Percentiles rank a stretch among this genome's conserved stretches.
phyloP scores from a whole-genome alignment of 2,113 vertebrate species.

The Microcebus lehilahytsara region DNA sequence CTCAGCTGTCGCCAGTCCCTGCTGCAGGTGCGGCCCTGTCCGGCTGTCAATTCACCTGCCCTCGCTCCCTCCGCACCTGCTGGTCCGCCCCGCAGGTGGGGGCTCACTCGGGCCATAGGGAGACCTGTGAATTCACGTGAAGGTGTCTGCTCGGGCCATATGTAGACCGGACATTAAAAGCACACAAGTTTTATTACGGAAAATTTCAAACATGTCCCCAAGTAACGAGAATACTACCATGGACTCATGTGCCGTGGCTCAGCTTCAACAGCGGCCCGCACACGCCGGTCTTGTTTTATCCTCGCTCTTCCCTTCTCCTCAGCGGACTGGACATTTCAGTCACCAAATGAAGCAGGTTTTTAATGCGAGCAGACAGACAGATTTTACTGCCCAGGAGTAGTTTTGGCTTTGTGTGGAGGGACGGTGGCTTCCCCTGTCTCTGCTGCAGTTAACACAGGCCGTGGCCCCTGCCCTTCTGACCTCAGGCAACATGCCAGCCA shows the following conservation, averaged over 20 bases:
- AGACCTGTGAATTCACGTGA: not conserved
- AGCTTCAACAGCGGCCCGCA: no score
- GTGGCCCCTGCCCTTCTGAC: not conserved
- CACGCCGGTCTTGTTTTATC: not conserved
- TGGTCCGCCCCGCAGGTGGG: no score
- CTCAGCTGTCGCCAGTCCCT: no score
- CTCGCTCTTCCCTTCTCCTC: not conserved
- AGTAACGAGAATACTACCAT: not conserved
- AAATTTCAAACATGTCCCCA: not conserved
- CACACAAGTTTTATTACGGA: not conserved
- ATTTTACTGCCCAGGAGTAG: not conserved
- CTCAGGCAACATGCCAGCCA: accelerated
- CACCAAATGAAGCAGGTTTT: not conserved
- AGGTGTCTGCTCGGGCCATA: not conserved
- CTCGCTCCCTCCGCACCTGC: no score
- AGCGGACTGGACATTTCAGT: not conserved
- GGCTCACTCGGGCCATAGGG: not conserved
- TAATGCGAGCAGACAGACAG: not conserved
- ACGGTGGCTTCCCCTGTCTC: not conserved
- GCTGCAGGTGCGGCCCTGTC: no score
- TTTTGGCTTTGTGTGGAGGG: not conserved
- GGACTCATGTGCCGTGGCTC: accelerated
- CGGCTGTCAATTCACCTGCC: no score
- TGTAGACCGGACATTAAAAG: not conserved
- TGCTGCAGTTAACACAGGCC: not conserved